A percentile compares a stretch with the other conserved stretches of the same genome.
These are phyloP conservation scores for Bombus confusus DNA, from an alignment of 1,140 invertebrate genomes.

Conservation along the genomic window DNA sequence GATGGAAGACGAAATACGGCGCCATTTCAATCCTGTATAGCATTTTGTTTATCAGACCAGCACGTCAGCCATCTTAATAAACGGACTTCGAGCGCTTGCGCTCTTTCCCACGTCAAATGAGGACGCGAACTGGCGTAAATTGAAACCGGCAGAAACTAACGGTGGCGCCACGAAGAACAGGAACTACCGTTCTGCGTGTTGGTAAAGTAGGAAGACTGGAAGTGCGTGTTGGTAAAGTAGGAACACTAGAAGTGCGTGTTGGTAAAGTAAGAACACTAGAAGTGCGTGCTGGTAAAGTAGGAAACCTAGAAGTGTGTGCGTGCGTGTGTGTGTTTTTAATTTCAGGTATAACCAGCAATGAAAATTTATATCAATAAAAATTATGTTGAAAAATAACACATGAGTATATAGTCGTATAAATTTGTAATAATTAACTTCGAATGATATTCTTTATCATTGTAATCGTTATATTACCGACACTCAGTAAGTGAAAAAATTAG, in stretches of 20 bases:
- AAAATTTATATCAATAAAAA: not conserved
- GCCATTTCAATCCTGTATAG: slow-evolving; percentile 42
- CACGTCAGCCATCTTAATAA: slow-evolving; percentile 69
- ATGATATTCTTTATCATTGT: not conserved
- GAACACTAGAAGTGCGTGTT: too few species aligned
- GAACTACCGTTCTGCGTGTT: not conserved
- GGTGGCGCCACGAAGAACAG: not conserved
- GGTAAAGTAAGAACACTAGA: not conserved
- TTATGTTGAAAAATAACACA: not conserved
- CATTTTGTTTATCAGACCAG: slow-evolving; percentile 68
- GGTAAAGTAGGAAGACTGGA: not conserved
- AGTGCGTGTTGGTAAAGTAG: not conserved
- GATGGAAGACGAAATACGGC: slow-evolving; percentile 7
- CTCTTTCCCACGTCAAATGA: slow-evolving; percentile 41
- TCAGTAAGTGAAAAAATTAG: not conserved
- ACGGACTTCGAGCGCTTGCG: slow-evolving; percentile 62
- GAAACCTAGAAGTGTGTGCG: too few species aligned
- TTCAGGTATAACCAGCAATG: not conserved
- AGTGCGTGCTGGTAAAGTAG: not conserved
- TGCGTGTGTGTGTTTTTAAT: too few species aligned
- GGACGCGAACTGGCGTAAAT: slow-evolving; percentile 19
- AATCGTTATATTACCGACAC: not conserved
- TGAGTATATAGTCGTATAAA: not conserved
- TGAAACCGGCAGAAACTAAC: not conserved
- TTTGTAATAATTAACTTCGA: not conserved